Base-by-base conservation (phyloP, 2,888 invertebrate species). In the Campoletis raptor region DNA sequence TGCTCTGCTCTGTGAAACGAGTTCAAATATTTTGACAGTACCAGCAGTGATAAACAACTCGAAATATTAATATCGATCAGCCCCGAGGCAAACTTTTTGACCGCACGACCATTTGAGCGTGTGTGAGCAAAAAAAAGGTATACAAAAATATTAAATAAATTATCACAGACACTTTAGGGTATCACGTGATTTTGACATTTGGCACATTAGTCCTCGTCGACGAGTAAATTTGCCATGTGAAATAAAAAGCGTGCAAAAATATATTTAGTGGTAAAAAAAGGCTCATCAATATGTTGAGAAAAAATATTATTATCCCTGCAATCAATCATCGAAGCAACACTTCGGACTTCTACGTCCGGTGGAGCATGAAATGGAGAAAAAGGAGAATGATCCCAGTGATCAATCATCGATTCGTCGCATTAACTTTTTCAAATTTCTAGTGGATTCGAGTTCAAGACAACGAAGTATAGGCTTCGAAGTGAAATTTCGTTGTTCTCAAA, bases 61-160 rank as follows among this genome's bases (percentile, higher is more conserved):
- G 85, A 88, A 89, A 88, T 81, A 88, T 89, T 88, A 90, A 90
- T 91, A 91, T 91, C 91, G 91, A 91, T 90, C 91, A 90, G 87
- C 79, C 84, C 83, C 57, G 77, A 45, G 79, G 77, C 70, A 52
- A 64, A 21, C 40, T 69, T 12, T 24, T 45, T 18, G 24, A 18
- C 40, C n/a, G 24, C 69, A 61, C 61, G 48, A 40, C 15, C 18
- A 61, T 54, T 42, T 40, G 12, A 45, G 18, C 45, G 21, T 21
- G 24, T 21, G 24, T 42, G 24, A 7, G 48, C 6, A 24, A 70
- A n/a, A 21, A 15, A 70, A n/a, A 21, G 7, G 21, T 5, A 15
- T 57, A 74, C 37, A 15, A 37, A 61, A 24, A 40, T 74, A 74
- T 57, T 15, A 57, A 57, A 74, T 61, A 40, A 73, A 54, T 18